A percentile compares a stretch with the other conserved stretches of the same genome.
These are phyloP conservation scores for Eupithecia vulgata DNA, from an alignment of 2,888 invertebrate species.

Conservation along the genomic window DNA sequence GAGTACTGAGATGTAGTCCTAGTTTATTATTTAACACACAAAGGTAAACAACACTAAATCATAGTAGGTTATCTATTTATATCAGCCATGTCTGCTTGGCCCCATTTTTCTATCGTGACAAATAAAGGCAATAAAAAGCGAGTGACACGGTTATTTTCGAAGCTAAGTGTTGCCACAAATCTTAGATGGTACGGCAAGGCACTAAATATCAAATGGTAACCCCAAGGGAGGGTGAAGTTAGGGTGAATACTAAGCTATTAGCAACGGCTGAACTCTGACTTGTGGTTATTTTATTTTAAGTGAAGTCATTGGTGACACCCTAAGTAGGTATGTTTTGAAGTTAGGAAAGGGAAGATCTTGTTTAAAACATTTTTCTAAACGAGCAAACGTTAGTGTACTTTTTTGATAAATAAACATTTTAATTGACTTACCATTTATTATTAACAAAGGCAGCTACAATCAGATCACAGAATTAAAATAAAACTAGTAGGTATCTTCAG, in stretches of 20 bases:
- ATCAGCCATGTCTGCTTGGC: slow-evolving; percentile 27
- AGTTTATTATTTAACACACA: too few relatives aligned
- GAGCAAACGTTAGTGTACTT: neutral
- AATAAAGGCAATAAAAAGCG: slow-evolving; percentile 51
- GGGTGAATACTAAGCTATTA: slow-evolving; percentile 69
- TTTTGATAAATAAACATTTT: neutral
- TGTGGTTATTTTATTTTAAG: slow-evolving; percentile 60
- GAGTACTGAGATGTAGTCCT: too few relatives aligned
- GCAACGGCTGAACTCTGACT: slow-evolving; percentile 75
- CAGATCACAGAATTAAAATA: too few relatives aligned
- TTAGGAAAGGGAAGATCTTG: slow-evolving; percentile 9
- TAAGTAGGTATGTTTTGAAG: neutral
- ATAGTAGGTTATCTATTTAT: slow-evolving; percentile 19
- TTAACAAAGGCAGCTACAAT: too few relatives aligned
- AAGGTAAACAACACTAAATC: slow-evolving; percentile 9
- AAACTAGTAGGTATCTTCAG: too few relatives aligned
- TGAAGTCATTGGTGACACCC: slow-evolving; percentile 31
- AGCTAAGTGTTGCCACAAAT: slow-evolving; percentile 74
- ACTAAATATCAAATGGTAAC: slow-evolving; percentile 68
- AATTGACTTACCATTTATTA: too few relatives aligned
- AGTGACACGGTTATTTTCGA: slow-evolving; percentile 58
- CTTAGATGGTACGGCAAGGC: slow-evolving; percentile 80
- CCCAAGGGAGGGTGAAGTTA: slow-evolving; percentile 62
- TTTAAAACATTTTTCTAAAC: neutral
- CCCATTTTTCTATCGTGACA: slow-evolving; percentile 50